Base-by-base conservation (phyloP, 2,113 vertebrate genomes). In the Spheniscus mendiculus region DNA sequence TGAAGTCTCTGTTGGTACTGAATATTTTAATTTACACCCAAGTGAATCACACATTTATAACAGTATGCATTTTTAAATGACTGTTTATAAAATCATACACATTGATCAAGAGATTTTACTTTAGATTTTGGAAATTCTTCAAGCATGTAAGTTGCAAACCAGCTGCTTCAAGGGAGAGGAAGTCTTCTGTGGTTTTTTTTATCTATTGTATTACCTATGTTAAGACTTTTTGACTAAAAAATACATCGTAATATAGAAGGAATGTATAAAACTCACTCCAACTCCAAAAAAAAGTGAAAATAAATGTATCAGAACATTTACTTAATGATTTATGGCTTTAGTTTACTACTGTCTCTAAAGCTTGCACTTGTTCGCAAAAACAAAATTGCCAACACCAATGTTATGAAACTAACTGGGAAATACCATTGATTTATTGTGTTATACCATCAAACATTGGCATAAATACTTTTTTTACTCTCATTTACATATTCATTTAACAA, bases 11-110 rank as follows among this genome's bases (percentile, higher is more conserved):
- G 25, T 40, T 77, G 34, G 44, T 93, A 82, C 14, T 27, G 36
- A 81, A 93, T 81, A 84, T 44, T 95, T 81, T 67, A 69, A 93
- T 87, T 94, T 91, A 85, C 36, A 87, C 17, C 32, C 40, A 91
- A 82, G 36, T 80, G 85, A 94, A 89, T 85, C 70, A 69, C 26
- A 78, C 12, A 58, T 72, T 77, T 74, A 52, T 21, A 66, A 70
- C 6, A 36, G 6, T 30, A 84, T n/a, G 20, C 21, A 70, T 83
- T 83, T 94, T 83, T 87, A 40, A 82, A 83, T 69, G 45, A 87
- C 36, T 27, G 12, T 62, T 55, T 89, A 56, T 66, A 79, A 93
- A 89, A 82, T 40, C 8, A 27, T 76, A 92, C 42, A 42, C n/a
- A 67, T 66, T 90, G 62, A 81, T 67, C 58, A 89, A 13, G 5